phyloP scores from a whole-genome alignment of 2,888 invertebrate species.

The Meloe dianella region DNA sequence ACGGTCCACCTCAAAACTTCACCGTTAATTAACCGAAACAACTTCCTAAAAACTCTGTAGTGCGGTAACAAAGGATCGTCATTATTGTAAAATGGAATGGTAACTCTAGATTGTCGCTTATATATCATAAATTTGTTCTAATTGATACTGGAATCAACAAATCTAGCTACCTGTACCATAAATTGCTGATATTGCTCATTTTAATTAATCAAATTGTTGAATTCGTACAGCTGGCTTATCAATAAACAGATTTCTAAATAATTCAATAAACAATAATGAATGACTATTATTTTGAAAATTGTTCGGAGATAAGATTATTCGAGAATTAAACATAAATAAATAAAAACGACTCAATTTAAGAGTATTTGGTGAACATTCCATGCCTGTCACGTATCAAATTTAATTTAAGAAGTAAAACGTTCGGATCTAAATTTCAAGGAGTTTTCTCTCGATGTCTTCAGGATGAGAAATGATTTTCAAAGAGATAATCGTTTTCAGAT shows the following conservation, averaged over 20 bases:
- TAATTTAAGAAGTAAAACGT: constrained; percentile 43
- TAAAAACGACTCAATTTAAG: constrained; percentile 12
- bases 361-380: constrained; percentile 27
- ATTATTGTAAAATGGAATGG: not conserved
- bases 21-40: too few relatives aligned
- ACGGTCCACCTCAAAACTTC: too few relatives aligned
- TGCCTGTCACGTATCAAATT: constrained; percentile 42
- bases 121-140: not conserved
- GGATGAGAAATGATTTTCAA: constrained; percentile 46
- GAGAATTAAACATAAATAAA: not conserved
- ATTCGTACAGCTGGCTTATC: too few relatives aligned
- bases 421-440: constrained; percentile 42
- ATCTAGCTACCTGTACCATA: not conserved
- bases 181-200: not conserved
- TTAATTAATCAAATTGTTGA: not conserved
- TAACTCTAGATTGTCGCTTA: not conserved
- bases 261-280: not conserved
- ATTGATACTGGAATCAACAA: not conserved
- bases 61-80: too few relatives aligned
- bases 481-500: constrained; percentile 47
- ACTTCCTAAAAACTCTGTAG: too few relatives aligned
- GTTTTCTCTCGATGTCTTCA: constrained; percentile 40
- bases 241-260: not conserved
- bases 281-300: not conserved
- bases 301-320: not conserved